Evolutionary conservation across 1,140 invertebrate genomes (phyloP).

Genomic region (Drosophila nigromelanica): DNA sequence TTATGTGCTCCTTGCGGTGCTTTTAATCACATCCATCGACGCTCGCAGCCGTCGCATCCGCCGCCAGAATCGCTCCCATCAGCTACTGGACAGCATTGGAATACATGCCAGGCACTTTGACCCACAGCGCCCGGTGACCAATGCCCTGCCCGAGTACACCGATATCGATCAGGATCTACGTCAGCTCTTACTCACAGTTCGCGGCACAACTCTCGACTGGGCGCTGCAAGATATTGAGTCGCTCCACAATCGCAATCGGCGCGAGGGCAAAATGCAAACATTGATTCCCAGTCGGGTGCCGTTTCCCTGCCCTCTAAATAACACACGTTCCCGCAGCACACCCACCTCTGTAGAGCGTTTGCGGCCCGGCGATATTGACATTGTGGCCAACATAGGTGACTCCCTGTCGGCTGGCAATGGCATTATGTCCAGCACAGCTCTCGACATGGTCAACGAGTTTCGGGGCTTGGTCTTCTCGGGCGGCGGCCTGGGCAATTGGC

Average conservation of each 20-base stretch:
- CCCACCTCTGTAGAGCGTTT: conserved; percentile 85
- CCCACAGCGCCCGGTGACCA: conserved; percentile 13
- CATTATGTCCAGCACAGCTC: conserved; percentile 66
- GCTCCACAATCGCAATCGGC: conserved; percentile 20
- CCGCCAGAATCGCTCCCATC: conserved; percentile 53
- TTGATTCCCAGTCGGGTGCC: conserved; percentile 17
- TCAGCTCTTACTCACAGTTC: conserved; percentile 39
- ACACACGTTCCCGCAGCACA: conserved; percentile 70
- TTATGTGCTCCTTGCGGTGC: conserved; percentile 2
- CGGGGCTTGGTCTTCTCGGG: conserved; percentile 76
- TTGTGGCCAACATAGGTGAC: conserved; percentile 89
- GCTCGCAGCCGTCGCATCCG: conserved; percentile 16
- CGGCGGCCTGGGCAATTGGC: conserved; percentile 86
- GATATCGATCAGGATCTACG: conserved; percentile 49
- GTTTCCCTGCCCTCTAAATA: conserved; percentile 63
- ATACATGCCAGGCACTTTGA: conserved; percentile 39
- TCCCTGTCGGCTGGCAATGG: conserved; percentile 88
- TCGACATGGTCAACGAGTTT: conserved; percentile 73
- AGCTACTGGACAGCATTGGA: conserved; percentile 55
- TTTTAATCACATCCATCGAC: background rate
- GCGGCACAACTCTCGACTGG: conserved; percentile 25
- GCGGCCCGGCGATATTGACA: conserved; percentile 88
- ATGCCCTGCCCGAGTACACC: conserved; percentile 55
- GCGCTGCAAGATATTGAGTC: conserved; percentile 48
- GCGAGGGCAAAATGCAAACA: conserved; percentile 64